Conservation (phyloP, 2,888 invertebrate species). For the Drosophila prolongata region DNA sequence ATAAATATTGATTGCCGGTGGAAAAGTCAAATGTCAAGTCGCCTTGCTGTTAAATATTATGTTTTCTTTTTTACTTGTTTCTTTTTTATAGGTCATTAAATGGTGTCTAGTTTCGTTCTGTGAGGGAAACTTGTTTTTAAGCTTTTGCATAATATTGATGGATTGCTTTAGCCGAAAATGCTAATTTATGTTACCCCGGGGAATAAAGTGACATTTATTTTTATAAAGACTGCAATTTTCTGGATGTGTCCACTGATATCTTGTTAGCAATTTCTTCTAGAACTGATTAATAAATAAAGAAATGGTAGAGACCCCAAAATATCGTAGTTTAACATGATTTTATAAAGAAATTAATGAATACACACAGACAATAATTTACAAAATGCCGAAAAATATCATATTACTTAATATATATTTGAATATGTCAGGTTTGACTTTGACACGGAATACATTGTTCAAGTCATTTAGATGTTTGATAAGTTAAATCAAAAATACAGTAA, state of each 20-base stretch:
- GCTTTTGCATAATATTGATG: slow-evolving; percentile 31
- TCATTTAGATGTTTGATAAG: not conserved
- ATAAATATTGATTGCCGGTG: slow-evolving; percentile 19
- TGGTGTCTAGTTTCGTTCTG: slow-evolving; percentile 39
- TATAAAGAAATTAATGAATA: not conserved
- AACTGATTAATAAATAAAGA: not conserved
- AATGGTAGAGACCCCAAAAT: not conserved
- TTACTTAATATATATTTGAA: not conserved
- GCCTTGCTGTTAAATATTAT: not conserved
- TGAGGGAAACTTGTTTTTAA: slow-evolving; percentile 24
- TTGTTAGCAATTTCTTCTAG: slow-evolving; percentile 1
- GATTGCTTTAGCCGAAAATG: slow-evolving; percentile 15
- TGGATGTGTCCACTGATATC: not conserved
- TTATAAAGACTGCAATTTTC: not conserved
- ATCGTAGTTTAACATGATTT: not conserved
- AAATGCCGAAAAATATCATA: not conserved
- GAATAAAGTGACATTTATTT: slow-evolving; percentile 10
- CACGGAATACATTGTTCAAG: not conserved
- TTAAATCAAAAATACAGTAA: not conserved
- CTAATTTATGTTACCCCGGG: slow-evolving; percentile 12
- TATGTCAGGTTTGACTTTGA: slow-evolving; percentile 2
- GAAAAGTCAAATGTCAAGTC: slow-evolving; percentile 42
- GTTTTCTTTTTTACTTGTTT: slow-evolving; percentile 6
- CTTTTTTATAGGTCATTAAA: slow-evolving; percentile 39
- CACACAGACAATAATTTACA: not conserved